Conservation (phyloP, 2,888 invertebrate genomes). For the Callyntrura guangdongensis region DNA sequence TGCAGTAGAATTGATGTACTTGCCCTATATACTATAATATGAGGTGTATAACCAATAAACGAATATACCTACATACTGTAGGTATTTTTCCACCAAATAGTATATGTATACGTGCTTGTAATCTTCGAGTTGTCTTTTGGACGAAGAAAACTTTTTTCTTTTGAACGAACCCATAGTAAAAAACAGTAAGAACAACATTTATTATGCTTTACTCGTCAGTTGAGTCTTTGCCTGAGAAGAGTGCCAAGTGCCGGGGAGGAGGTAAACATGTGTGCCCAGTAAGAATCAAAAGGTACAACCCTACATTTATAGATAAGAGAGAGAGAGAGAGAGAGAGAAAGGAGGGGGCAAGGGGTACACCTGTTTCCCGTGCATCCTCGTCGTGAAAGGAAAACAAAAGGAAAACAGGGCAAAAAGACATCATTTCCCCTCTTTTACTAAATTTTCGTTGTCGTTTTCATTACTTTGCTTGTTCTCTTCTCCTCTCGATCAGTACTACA, state of each 20-base stretch:
- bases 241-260: constrained; percentile 56
- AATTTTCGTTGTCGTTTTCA: constrained; percentile 54
- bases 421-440: neutral
- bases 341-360: neutral
- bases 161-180: too few species aligned
- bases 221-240: neutral
- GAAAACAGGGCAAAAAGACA: neutral
- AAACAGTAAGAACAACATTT: constrained; percentile 31
- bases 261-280: neutral
- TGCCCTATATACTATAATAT: neutral
- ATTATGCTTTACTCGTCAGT: constrained; percentile 58
- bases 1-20: neutral
- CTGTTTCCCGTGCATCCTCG: neutral
- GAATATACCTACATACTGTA: neutral
- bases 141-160: neutral
- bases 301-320: neutral
- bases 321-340: neutral
- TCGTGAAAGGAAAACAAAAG: neutral
- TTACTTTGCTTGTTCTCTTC: constrained; percentile 22
- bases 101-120: neutral
- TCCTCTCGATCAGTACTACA: constrained; percentile 22
- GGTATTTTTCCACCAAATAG: too few species aligned
- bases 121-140: neutral
- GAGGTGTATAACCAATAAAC: too few species aligned
- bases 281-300: neutral